Conservation (phyloP, 2,888 invertebrate genomes). For the Mactromeris polynyma region DNA sequence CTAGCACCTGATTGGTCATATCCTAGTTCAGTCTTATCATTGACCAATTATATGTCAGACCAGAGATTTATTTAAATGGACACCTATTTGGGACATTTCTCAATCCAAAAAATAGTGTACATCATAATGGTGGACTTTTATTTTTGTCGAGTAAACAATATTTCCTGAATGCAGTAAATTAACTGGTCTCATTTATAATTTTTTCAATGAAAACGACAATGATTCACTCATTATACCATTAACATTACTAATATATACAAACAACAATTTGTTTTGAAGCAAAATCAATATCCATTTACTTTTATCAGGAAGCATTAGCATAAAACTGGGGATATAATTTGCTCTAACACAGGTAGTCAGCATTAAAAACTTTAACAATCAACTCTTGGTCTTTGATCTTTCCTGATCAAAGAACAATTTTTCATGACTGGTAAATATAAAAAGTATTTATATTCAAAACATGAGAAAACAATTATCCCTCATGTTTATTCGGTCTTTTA, state of each 20-base stretch:
- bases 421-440: not conserved
- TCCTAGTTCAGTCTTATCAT: no score
- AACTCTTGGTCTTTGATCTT: not conserved
- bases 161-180: not conserved
- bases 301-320: not conserved
- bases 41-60: no score
- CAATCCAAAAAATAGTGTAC: no score
- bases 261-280: not conserved
- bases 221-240: not conserved
- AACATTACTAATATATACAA: not conserved
- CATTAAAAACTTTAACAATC: not conserved
- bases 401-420: not conserved
- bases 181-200: not conserved
- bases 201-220: not conserved
- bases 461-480: not conserved
- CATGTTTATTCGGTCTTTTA: not conserved
- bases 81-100: no score
- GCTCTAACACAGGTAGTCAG: not conserved
- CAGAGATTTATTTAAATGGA: no score
- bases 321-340: not conserved
- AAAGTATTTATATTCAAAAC: not conserved
- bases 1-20: no score
- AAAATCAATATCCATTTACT: conserved; percentile 4
- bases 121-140: no score
- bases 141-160: no score